These are phyloP conservation scores for Syngnathoides biaculeatus DNA, from an alignment of 2,113 vertebrate species.

Conservation along the genomic window DNA sequence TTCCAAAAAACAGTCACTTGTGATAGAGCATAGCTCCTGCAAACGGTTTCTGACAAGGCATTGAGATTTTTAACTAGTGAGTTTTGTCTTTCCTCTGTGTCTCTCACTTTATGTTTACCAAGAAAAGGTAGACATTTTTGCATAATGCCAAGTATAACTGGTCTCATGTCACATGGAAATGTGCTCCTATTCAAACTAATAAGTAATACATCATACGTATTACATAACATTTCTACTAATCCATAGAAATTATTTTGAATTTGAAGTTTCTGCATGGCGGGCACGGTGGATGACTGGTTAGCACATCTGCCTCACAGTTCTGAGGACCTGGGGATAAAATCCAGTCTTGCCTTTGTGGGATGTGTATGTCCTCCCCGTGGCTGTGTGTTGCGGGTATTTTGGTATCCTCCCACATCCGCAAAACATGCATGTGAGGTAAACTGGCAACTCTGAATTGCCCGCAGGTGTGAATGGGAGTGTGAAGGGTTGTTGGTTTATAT, in stretches of 20 bases:
- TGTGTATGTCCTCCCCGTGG: too few species aligned
- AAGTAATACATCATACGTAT: background rate
- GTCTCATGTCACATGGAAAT: background rate
- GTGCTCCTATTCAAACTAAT: background rate
- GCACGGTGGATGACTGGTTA: too few species aligned
- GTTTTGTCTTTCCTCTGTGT: slow-evolving; percentile 16
- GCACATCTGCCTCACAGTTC: too few species aligned
- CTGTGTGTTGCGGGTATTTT: too few species aligned
- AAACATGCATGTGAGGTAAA: too few species aligned
- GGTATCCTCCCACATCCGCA: too few species aligned
- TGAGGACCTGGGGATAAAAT: too few species aligned
- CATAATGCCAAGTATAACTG: background rate
- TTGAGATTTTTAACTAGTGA: slow-evolving; percentile 24
- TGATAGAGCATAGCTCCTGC: slow-evolving; percentile 39
- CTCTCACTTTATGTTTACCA: slow-evolving; percentile 20
- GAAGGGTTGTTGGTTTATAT: too few species aligned
- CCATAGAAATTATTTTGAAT: background rate
- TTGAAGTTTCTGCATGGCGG: too few species aligned
- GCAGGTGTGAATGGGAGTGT: too few species aligned
- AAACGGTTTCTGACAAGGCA: slow-evolving; percentile 62
- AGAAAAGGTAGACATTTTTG: background rate
- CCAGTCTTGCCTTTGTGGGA: too few species aligned
- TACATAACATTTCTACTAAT: background rate
- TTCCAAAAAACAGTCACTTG: slow-evolving; percentile 57
- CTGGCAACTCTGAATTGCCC: too few species aligned